Base-by-base conservation (phyloP, 2,888 invertebrate genomes). In the Mechanitis messenoides region DNA sequence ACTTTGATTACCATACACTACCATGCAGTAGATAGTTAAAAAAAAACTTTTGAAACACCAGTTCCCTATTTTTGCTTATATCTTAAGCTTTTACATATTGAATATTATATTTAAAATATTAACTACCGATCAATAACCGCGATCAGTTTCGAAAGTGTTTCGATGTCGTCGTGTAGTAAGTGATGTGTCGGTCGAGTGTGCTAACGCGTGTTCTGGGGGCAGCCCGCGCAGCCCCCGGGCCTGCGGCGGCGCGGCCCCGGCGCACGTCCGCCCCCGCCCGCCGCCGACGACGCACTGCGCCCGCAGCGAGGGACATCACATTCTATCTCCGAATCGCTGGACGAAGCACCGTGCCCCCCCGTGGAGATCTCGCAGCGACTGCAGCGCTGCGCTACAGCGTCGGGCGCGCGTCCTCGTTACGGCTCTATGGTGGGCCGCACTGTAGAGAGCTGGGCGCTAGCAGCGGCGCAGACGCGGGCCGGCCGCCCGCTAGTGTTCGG, bases 401-500 rank as follows among this genome's bases (percentile, higher is more conserved):
- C 61, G 57, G 64, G 58, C 38, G 64, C 61, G 60, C 58, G 64
- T 56, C 68, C 68, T 31, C 58, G 92, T 88, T 74, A 90, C 91
- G 68, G 78, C 2, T 72, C 76, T 53, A 84, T 93, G 65, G 92
- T 93, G 71, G 90, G 91, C 58, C 90, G 91, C 74, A 93, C 93
- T 7, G 93, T 93, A 56, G 93, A 93, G 73, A 85, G 91, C 50
- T 93, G 93, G 93, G 88, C 92, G 55, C 83, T 84, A 69, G 89
- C 89, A 53, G 91, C 92, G 90, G 80, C 85, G 7, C 83, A 31
- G 75, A 68, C 81, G 76, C 74, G 78, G 72, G 53, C 65, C 70
- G 92, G 91, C 76, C 93, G 92, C 75, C 94, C 94, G 65, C 91
- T 96, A 55, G 92, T 96, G 65, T 96, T 95, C 80, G 95, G 95